Conservation (phyloP, 2,888 invertebrate species). For the Heliconius aoede region DNA sequence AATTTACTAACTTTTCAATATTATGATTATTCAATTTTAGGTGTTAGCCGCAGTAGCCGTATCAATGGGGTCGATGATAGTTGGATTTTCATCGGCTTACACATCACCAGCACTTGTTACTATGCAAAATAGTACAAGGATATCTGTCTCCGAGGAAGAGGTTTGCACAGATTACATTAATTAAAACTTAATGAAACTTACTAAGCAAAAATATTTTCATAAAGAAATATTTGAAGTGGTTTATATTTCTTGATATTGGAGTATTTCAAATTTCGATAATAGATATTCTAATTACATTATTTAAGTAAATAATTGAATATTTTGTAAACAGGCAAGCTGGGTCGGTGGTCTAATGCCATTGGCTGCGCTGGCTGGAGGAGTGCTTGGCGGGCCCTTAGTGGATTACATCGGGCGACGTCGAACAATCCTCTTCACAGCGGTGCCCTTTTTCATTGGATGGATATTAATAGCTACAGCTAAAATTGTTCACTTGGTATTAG, state of each 20-base stretch:
- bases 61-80: slow-evolving; percentile 93
- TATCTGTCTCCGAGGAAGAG: slow-evolving; percentile 85
- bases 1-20: background rate
- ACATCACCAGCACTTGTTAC: slow-evolving; percentile 94
- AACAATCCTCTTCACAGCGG: slow-evolving; percentile 90
- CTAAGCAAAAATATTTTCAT: background rate
- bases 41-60: slow-evolving; percentile 93
- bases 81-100: slow-evolving; percentile 94
- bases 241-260: background rate
- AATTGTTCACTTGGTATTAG: slow-evolving; percentile 88
- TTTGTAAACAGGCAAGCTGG: slow-evolving; percentile 88
- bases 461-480: slow-evolving; percentile 90
- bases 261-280: background rate
- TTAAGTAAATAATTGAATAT: background rate
- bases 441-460: slow-evolving; percentile 93
- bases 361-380: slow-evolving; percentile 92
- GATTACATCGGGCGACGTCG: slow-evolving; percentile 93
- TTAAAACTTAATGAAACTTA: background rate
- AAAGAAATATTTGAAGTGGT: background rate
- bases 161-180: slow-evolving; percentile 63
- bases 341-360: slow-evolving; percentile 94
- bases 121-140: slow-evolving; percentile 85
- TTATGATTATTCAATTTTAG: slow-evolving; percentile 78
- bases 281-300: background rate
- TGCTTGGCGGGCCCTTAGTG: slow-evolving; percentile 92